These are phyloP conservation scores for Halcyon malimbica DNA, from an alignment of 2,113 vertebrate species.

Conservation along the genomic window DNA sequence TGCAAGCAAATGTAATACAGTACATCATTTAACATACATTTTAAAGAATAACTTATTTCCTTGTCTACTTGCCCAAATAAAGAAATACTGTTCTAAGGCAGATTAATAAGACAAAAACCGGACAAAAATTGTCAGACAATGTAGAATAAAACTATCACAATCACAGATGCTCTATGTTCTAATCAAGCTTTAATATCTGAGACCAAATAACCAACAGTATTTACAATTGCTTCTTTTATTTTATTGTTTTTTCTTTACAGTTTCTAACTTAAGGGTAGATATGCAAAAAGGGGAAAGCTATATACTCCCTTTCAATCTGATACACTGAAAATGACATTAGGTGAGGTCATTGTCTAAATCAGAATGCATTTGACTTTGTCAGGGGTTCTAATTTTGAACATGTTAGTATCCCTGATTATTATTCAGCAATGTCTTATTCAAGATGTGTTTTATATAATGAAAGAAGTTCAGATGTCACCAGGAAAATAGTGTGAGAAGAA, in stretches of 20 bases:
- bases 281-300: neutral
- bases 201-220: neutral
- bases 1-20: constrained; percentile 57
- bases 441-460: constrained; percentile 84
- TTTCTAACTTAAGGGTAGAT: constrained; percentile 21
- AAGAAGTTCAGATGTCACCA: constrained; percentile 85
- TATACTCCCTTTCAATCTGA: constrained; percentile 50
- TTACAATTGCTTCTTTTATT: neutral
- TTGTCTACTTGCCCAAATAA: constrained; percentile 41
- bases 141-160: neutral
- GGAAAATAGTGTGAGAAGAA: constrained; percentile 87
- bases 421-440: constrained; percentile 78
- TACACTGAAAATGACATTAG: constrained; percentile 72
- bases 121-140: neutral
- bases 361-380: constrained; percentile 76
- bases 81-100: neutral
- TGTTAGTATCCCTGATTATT: constrained; percentile 77
- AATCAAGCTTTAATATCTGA: neutral
- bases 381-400: constrained; percentile 74
- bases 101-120: neutral
- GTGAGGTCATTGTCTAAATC: constrained; percentile 76
- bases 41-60: constrained; percentile 59
- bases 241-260: neutral
- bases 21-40: constrained; percentile 51
- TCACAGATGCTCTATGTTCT: neutral